Evolutionary conservation across 2,797 vertebrate species (phyloP), one percentile per base, ranked within the genome.

Genomic region (Argyrosomus regius): DNA sequence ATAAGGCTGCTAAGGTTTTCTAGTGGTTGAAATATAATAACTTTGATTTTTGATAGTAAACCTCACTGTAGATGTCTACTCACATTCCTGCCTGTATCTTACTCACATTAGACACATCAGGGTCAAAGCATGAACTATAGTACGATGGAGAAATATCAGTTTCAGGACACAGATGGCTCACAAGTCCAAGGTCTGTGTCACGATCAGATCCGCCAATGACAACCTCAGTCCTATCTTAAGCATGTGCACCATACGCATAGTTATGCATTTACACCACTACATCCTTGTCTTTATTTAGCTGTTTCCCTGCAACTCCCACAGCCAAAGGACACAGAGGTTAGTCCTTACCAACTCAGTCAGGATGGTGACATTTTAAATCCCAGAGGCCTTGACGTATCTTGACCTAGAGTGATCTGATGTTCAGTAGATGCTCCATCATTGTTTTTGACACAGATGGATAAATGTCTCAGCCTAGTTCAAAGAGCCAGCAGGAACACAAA

Each of bases 271-370:
- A 89, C 85, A 79, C 80, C 39, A 12, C 77, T 16, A 82, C 82
- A 80, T 90, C 88, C 80, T 86, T 5, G 48, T 88, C 92, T 91
- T 91, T 89, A 87, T 93, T 93, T 93, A 93, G 92, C 84, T 78
- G 61, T 63, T 72, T 81, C 26, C 70, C 56, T 54, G 0, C 17
- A 14, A 41, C 72, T 48, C 71, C 22, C 84, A 78, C 56, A 52
- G 77, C 50, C 69, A 77, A 80, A 80, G 67, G 75, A 72, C 65
- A 54, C 72, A 56, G 68, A 13, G 31, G 64, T 71, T 43, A 71
- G 49, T 56, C 58, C 82, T 87, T 70, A 6, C 66, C 71, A 77
- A 31, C 73, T 63, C 62, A 41, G 78, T 83, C 64, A 80, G 81
- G 82, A 69, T 85, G 76, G 70, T 75, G 56, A 52, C 45, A 85